These are phyloP conservation scores for Phylloscopus trochiloides DNA, from an alignment of 2,113 vertebrate species.

Conservation along the genomic window DNA sequence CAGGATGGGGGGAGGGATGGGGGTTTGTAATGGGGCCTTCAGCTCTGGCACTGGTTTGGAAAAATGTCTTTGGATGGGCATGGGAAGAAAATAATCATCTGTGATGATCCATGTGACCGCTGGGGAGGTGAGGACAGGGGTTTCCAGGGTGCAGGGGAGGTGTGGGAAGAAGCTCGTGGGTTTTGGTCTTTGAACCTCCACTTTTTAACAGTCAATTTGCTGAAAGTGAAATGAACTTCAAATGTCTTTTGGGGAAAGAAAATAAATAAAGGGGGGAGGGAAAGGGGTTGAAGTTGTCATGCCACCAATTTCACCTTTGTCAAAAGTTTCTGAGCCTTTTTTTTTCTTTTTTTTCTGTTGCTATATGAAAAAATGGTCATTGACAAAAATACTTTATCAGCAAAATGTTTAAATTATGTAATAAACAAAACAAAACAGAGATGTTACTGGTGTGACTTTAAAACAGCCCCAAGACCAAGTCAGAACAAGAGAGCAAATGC, in stretches of 20 bases:
- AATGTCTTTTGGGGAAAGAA: background rate
- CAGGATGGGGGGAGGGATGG: background rate
- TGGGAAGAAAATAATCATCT: background rate
- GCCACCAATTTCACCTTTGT: constrained; percentile 57
- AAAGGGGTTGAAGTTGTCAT: constrained; percentile 43
- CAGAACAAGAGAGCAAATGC: background rate
- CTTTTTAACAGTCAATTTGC: constrained; percentile 64
- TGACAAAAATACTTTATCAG: constrained; percentile 69
- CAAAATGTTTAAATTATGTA: constrained; percentile 75
- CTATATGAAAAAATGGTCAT: constrained; percentile 49
- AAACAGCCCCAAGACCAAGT: background rate
- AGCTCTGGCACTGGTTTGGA: background rate
- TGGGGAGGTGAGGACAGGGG: background rate
- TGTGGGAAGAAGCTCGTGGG: background rate
- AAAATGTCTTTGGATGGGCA: background rate
- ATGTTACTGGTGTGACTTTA: background rate
- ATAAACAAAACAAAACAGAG: constrained; percentile 68
- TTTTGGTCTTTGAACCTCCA: constrained; percentile 50
- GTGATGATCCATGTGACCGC: background rate
- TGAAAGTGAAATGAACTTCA: constrained; percentile 60
- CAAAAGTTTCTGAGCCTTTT: constrained; percentile 66
- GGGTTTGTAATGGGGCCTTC: background rate
- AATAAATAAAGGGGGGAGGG: background rate
- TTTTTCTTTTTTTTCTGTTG: constrained; percentile 51
- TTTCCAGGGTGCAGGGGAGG: background rate